phyloP scores from a whole-genome alignment of 2,797 vertebrate genomes.

The Coilia nasus region DNA sequence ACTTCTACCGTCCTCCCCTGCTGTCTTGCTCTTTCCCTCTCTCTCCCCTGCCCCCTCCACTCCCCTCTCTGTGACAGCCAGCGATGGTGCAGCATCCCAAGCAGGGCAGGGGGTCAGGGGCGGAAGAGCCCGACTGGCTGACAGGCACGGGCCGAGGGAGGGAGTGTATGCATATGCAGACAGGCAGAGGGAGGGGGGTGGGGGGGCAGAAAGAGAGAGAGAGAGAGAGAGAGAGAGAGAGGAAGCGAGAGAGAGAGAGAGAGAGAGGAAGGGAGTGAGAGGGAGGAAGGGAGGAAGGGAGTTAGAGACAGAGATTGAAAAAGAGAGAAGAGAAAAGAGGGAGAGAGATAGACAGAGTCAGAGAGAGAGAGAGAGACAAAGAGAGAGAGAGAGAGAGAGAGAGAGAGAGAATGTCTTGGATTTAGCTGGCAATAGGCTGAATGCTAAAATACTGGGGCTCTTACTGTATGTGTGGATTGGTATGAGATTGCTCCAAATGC shows the following conservation, averaged over 20 bases:
- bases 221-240: too few species aligned
- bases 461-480: slow-evolving; percentile 4
- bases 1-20: not conserved
- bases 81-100: slow-evolving; percentile 13
- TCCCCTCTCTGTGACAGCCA: not conserved
- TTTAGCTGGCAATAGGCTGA: not conserved
- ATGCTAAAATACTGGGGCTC: slow-evolving; percentile 7
- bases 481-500: slow-evolving; percentile 5
- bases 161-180: slow-evolving; percentile 7
- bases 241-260: too few species aligned
- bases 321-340: not conserved
- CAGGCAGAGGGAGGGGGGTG: not conserved
- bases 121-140: slow-evolving; percentile 8
- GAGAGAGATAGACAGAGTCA: not conserved
- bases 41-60: not conserved
- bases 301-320: too few species aligned
- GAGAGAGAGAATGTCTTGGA: slow-evolving; percentile 5
- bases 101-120: not conserved
- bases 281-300: too few species aligned
- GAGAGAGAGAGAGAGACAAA: not conserved
- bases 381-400: not conserved
- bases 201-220: too few species aligned
- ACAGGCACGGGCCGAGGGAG: not conserved
- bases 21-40: not conserved
- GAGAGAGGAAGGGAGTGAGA: too few species aligned